These are phyloP conservation scores for Actinostola sp. DNA, from an alignment of 92 coral and sea anemone genomes.

Conservation along the genomic window DNA sequence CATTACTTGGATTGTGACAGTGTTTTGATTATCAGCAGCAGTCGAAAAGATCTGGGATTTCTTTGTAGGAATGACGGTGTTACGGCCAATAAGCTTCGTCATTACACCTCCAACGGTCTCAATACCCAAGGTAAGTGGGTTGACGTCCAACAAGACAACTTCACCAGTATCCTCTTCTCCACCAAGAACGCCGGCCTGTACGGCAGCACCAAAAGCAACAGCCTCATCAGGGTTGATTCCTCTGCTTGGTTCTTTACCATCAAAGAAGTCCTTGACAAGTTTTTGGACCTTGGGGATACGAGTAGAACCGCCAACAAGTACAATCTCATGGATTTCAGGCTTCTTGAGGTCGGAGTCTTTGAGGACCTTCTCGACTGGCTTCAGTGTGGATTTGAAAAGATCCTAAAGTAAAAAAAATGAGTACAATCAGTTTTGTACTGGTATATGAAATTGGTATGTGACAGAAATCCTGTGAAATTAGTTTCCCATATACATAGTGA, in stretches of 20 bases:
- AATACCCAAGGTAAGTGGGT: constrained; percentile 95
- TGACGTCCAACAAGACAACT: constrained; percentile 94
- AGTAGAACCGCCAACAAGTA: constrained; percentile 98
- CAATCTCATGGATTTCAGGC: constrained; percentile 93
- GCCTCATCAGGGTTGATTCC: constrained; percentile 99
- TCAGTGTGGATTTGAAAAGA: constrained; percentile 81
- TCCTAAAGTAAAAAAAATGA: constrained; percentile 49
- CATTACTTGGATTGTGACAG: constrained; percentile 96
- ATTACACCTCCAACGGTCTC: constrained; percentile 99
- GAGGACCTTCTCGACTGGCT: constrained; percentile 87
- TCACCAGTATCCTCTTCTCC: constrained; percentile 99
- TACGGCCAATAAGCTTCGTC: constrained; percentile 94
- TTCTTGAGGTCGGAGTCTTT: constrained; percentile 86
- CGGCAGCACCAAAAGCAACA: constrained; percentile 99
- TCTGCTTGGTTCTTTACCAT: constrained; percentile 97
- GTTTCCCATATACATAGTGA: too few relatives aligned
- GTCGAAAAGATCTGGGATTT: constrained; percentile 98
- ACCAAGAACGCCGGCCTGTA: constrained; percentile 98
- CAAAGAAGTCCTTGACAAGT: constrained; percentile 85
- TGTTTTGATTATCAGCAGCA: constrained; percentile 99
- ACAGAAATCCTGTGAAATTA: too few relatives aligned
- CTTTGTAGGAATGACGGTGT: constrained; percentile 98
- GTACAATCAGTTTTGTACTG: too few relatives aligned
- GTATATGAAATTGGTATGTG: too few relatives aligned
- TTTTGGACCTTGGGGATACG: constrained; percentile 96